phyloP scores from a whole-genome alignment of 1,140 invertebrate genomes.

The Drosophila eugracilis region DNA sequence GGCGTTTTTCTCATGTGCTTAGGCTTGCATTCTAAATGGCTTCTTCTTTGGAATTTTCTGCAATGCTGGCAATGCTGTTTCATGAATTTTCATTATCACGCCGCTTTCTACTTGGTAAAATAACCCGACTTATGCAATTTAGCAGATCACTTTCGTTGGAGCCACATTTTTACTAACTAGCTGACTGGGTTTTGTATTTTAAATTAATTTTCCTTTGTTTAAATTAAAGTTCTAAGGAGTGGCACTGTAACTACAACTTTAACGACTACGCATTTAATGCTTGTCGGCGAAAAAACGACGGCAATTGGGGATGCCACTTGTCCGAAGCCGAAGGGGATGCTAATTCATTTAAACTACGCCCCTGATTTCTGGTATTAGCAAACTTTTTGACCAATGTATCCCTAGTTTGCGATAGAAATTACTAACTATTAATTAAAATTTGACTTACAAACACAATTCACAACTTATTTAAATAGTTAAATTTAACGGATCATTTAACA shows the following conservation, averaged over 20 bases:
- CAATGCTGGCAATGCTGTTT: conserved; percentile 25
- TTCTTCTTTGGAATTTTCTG: conserved; percentile 10
- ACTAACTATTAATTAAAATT: not conserved
- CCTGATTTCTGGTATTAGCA: not conserved
- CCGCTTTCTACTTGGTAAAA: not conserved
- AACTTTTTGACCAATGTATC: not conserved
- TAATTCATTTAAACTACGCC: not conserved
- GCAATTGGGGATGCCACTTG: conserved; percentile 6
- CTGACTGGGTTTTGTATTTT: not conserved
- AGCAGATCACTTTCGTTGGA: not conserved
- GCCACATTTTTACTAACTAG: not conserved
- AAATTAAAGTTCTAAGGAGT: not conserved
- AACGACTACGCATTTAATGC: conserved; percentile 13
- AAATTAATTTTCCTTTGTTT: not conserved
- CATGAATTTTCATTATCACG: not conserved
- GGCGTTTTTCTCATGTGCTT: conserved; percentile 3
- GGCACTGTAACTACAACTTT: not conserved
- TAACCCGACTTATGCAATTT: conserved; percentile 6
- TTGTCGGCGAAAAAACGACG: conserved; percentile 9
- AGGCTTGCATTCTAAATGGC: not conserved
- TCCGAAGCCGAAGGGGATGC: not conserved
- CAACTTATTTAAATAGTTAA: not conserved
- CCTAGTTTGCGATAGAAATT: not conserved
- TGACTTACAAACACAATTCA: not conserved
- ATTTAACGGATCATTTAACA: not conserved